Conservation (phyloP, 2,888 invertebrate species). For the Tromatobia lineatoria region DNA sequence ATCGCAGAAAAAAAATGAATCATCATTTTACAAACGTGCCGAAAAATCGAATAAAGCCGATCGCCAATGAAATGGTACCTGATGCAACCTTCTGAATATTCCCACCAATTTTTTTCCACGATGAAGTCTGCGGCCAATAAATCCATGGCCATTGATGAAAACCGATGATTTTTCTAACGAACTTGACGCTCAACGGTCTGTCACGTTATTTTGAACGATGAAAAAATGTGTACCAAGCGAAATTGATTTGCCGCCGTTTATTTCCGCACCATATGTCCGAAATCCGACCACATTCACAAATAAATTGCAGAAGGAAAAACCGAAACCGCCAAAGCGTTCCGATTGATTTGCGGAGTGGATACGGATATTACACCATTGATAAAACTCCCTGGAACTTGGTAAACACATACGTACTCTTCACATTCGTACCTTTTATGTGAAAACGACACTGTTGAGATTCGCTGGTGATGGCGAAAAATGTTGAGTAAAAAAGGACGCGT, state of each 20-base stretch:
- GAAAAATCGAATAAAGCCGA: not conserved
- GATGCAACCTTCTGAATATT: not conserved
- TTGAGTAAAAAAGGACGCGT: slow-evolving; percentile 8
- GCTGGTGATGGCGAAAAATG: too few species aligned
- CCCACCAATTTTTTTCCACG: not conserved
- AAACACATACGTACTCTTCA: not conserved
- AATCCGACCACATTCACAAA: not conserved
- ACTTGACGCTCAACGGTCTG: not conserved
- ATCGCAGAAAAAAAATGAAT: too few species aligned
- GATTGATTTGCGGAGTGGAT: slow-evolving; percentile 1
- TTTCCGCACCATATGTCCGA: not conserved
- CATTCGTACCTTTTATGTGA: not conserved
- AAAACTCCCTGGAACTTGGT: not conserved
- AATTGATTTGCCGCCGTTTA: not conserved
- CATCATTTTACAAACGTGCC: too few species aligned
- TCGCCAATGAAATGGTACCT: not conserved
- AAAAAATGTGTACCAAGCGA: not conserved
- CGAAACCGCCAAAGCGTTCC: not conserved
- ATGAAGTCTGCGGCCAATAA: not conserved
- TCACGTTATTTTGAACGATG: not conserved
- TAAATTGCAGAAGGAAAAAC: slow-evolving; percentile 1
- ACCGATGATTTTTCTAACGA: slow-evolving; percentile 17
- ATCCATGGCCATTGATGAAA: not conserved
- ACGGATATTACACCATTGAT: not conserved
- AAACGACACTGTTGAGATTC: not conserved